Evolutionary conservation across 2,113 vertebrate genomes (phyloP).

Genomic region (Oncorhynchus tshawytscha): DNA sequence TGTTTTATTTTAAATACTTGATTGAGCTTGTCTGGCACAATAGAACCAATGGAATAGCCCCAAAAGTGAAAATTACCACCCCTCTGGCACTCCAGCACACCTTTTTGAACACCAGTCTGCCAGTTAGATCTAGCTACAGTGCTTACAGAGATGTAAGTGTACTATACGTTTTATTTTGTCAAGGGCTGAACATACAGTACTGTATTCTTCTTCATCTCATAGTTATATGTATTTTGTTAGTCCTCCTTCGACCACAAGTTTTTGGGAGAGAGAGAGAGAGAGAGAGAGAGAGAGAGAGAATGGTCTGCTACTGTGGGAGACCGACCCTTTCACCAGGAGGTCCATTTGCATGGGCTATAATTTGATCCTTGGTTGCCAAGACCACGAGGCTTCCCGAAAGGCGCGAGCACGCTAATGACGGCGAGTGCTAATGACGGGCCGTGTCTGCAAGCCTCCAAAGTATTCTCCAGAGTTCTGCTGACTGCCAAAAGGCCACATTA

Average conservation of each 20-base stretch:
- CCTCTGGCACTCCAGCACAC: too few relatives aligned
- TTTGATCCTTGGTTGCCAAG: slow-evolving; percentile 8
- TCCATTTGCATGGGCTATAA: background rate
- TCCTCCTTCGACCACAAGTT: background rate
- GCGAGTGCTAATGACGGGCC: background rate
- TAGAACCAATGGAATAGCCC: too few relatives aligned
- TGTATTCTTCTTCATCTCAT: background rate
- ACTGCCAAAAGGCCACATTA: slow-evolving; percentile 32
- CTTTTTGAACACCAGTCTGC: too few relatives aligned
- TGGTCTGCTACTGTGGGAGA: background rate
- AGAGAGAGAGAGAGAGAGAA: background rate
- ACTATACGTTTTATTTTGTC: too few relatives aligned
- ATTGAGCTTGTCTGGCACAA: too few relatives aligned
- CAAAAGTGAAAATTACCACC: too few relatives aligned
- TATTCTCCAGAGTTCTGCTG: slow-evolving; percentile 11
- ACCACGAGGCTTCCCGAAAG: background rate
- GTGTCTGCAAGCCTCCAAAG: background rate
- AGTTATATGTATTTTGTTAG: background rate
- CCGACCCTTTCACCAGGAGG: background rate
- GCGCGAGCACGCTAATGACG: slow-evolving; percentile 7
- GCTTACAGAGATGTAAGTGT: too few relatives aligned
- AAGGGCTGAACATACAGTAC: too few relatives aligned
- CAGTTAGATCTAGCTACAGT: too few relatives aligned
- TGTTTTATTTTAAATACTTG: too few relatives aligned
- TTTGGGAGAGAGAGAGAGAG: too few relatives aligned